Evolutionary conservation across 2,888 invertebrate species (phyloP), one percentile per base, ranked within the genome.

Genomic region (Melinopterus prodromus): DNA sequence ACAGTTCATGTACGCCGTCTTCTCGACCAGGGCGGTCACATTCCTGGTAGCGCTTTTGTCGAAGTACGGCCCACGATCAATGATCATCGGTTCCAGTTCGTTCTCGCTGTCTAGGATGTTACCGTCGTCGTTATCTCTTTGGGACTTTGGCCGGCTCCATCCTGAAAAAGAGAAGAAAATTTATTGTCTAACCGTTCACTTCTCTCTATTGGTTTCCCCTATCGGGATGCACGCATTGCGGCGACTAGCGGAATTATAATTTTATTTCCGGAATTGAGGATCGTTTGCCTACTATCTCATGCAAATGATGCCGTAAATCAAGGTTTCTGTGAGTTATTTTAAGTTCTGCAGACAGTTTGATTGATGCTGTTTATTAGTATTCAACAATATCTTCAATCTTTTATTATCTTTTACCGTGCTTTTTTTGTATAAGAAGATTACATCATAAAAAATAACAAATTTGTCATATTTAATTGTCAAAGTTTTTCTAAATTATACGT

Each of bases 21-120:
- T 95, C 38, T 95, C 95, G 12, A 95, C 95, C 15, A 95, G 90
- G 0, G 95, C 95, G 16, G 95, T 95, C 81, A 95, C 95, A 86
- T 95, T 95, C 85, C 92, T 93, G 69, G 95, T 94, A 81, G 93
- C 94, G 0, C 92, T 91, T 79, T 93, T 90, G 85, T 95, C 95
- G 87, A 95, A 95, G 87, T 92, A 93, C 0, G 95, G 95, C 12
- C 94, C 95, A 74, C 94, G 90, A 83, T 89, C 88, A 81, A 89
- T 89, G 78, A 89, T 86, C 82, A 89, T 86, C 15, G 91, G 90
- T 81, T 91, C 90, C 77, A 90, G 83, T 70, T 90, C 89, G 81
- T 86, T 87, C 78, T 90, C 90, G 83, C 87, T 88, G 82, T 87
- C 87, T 82, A 86, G 86, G 81, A 86, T 87, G 82, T 86, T 87